Evolutionary conservation across 2,113 vertebrate species (phyloP).

Genomic region (Anguilla rostrata): DNA sequence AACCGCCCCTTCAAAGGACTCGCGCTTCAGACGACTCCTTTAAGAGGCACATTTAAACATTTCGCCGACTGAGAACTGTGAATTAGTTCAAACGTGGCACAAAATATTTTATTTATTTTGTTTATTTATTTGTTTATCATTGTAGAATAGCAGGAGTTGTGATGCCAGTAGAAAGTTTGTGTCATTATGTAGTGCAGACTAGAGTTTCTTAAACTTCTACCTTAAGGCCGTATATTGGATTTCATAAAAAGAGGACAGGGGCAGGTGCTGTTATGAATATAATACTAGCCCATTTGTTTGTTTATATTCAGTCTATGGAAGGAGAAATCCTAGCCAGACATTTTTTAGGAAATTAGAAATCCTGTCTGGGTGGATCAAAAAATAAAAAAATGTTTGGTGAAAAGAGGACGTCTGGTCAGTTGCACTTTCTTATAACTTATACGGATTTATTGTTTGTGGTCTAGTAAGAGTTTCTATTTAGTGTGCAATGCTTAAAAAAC

Average conservation of each 20-base stretch:
- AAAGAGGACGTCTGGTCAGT: too few relatives aligned
- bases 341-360: too few relatives aligned
- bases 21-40: conserved; percentile 58
- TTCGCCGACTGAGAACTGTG: conserved; percentile 54
- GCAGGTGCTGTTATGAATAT: too few relatives aligned
- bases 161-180: conserved; percentile 63
- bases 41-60: neutral
- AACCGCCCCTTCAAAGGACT: conserved; percentile 53
- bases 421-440: neutral
- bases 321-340: too few relatives aligned
- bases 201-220: too few relatives aligned
- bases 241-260: neutral
- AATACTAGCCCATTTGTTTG: too few relatives aligned
- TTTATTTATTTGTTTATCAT: neutral
- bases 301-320: too few relatives aligned
- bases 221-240: too few relatives aligned
- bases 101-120: conserved; percentile 23
- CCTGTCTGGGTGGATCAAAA: too few relatives aligned
- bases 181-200: neutral
- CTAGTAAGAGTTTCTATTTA: neutral
- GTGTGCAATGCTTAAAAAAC: too few relatives aligned
- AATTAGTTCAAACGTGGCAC: conserved; percentile 55
- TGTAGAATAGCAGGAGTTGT: neutral
- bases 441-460: neutral
- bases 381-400: too few relatives aligned